phyloP scores from a whole-genome alignment of 2,888 invertebrate genomes.

The Plebejus anna region DNA sequence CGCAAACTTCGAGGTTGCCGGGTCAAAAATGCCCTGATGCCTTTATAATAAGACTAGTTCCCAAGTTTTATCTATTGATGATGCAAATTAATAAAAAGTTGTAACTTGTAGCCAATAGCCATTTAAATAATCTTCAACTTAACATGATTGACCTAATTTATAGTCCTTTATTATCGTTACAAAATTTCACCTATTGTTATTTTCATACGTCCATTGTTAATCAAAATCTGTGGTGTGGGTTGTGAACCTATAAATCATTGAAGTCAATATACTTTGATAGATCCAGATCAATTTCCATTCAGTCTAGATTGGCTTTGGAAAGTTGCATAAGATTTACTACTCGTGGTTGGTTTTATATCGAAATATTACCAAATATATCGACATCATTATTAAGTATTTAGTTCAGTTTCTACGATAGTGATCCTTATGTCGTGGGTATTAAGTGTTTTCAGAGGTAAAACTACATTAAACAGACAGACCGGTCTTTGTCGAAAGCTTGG shows the following conservation, averaged over 20 bases:
- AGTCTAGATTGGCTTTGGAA: constrained; percentile 15
- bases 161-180: not conserved
- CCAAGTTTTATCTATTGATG: no score
- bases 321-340: constrained; percentile 13
- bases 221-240: not conserved
- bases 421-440: not conserved
- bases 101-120: not conserved
- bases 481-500: not conserved
- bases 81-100: not conserved
- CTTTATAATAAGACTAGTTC: no score
- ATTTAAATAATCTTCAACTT: not conserved
- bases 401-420: not conserved
- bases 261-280: not conserved
- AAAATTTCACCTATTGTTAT: not conserved
- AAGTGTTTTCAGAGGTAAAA: not conserved
- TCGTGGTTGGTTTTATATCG: not conserved
- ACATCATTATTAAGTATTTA: not conserved
- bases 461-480: not conserved
- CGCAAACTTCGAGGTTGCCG: no score
- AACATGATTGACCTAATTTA: not conserved
- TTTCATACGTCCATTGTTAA: not conserved
- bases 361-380: not conserved
- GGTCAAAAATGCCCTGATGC: no score
- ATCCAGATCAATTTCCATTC: constrained; percentile 4
- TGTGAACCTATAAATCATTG: not conserved